Evolutionary conservation across 2,888 invertebrate genomes (phyloP), one percentile per base, ranked within the genome.

Genomic region (Orthosia incerta): DNA sequence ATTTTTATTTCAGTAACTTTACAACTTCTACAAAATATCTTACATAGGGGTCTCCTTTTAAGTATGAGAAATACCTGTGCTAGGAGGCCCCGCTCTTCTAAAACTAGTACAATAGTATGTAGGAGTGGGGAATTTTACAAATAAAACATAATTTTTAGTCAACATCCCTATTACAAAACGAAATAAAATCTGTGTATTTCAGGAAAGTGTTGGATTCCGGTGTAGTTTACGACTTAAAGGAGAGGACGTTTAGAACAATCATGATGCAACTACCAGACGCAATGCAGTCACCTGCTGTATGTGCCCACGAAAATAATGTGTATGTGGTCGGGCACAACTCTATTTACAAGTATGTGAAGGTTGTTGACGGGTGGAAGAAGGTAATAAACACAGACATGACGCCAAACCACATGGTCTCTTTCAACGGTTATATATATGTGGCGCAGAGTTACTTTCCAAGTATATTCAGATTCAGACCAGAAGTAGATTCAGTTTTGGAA

Each of bases 271-370:
- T 95, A 13, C 95, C 95, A 0, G 94, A 95, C 62, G 88, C 93
- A 1, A 91, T 96, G 53, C 96, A 96, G 72, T 91, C 88, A 48
- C 95, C 96, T 2, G 94, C 94, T 0, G 87, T 93, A 0, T 96
- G 96, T 69, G 80, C 86, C 0, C 93, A 95, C 51, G 83, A 94
- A 2, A 89, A 90, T 48, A 67, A 72, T 1, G 87, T 95, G 0
- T 96, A 94, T 82, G 92, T 91, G 0, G 90, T 93, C 0, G 93
- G 94, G 0, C 91, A 93, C 9, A 93, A 91, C 60, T 87, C 91
- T 31, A 91, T 96, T 60, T 95, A 94, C 72, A 86, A 87, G 67
- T 95, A 94, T 79, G 91, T 91, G 57, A 92, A 93, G 1, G 53
- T 50, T 0, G 92, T 71, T 0, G 92, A 94, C 51, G 39, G 78